Evolutionary conservation across 2,113 vertebrate species (phyloP).

Genomic region (Numida meleagris): DNA sequence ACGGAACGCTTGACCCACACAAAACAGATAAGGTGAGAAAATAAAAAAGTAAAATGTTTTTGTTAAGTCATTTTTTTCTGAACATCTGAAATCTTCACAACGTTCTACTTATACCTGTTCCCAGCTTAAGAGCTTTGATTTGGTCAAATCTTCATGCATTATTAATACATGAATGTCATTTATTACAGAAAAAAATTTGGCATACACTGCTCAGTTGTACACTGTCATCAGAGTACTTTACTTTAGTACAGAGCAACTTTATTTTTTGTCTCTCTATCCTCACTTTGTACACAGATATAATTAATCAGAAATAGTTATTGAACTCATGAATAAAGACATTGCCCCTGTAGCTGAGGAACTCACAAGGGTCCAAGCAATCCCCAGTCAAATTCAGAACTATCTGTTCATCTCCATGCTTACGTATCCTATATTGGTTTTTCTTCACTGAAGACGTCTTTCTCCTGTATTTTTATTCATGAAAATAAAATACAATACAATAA

Average conservation of each 20-base stretch:
- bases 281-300: not conserved
- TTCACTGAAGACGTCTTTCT: not conserved
- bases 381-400: not conserved
- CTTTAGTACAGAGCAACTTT: too few relatives aligned
- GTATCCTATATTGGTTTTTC: not conserved
- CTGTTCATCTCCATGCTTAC: not conserved
- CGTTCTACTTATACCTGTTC: not conserved
- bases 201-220: not conserved
- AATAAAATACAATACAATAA: not conserved
- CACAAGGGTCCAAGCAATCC: not conserved
- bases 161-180: not conserved
- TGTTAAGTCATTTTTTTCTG: not conserved
- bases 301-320: slow-evolving; percentile 1
- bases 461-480: not conserved
- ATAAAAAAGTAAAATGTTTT: not conserved
- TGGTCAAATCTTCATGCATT: not conserved
- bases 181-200: not conserved
- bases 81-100: not conserved
- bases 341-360: not conserved
- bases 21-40: not conserved
- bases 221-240: not conserved
- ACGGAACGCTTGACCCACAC: not conserved
- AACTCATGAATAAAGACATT: not conserved
- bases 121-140: not conserved
- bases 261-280: not conserved